Evolutionary conservation across 2,113 vertebrate species (phyloP).

Genomic region (Silurus meridionalis): DNA sequence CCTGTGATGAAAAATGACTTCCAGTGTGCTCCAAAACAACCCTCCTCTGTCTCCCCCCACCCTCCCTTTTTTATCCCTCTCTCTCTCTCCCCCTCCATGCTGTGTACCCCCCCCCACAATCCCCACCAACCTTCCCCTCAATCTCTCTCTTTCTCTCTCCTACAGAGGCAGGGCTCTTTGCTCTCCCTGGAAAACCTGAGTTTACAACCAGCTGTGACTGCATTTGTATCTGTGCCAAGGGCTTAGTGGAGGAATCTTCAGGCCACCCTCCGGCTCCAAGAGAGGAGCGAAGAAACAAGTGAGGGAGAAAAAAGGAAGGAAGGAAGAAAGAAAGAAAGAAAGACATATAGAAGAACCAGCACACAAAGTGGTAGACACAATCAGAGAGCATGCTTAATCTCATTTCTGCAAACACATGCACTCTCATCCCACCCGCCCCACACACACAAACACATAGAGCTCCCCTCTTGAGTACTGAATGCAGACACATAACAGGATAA

Average conservation of each 20-base stretch:
- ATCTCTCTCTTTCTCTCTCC: conserved; percentile 58
- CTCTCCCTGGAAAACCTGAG: conserved; percentile 89
- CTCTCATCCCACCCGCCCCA: not conserved
- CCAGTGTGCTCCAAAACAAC: conserved; percentile 71
- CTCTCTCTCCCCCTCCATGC: conserved; percentile 63
- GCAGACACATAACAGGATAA: conserved; percentile 4
- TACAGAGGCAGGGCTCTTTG: conserved; percentile 68
- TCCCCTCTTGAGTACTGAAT: not conserved
- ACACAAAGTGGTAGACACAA: conserved; percentile 31
- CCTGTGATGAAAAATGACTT: conserved; percentile 84
- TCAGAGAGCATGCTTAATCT: conserved; percentile 15
- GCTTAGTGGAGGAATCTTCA: conserved; percentile 97
- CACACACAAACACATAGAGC: conserved; percentile 11
- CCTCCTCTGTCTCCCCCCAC: conserved; percentile 64
- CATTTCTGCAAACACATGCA: conserved; percentile 33
- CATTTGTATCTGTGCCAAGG: conserved; percentile 96
- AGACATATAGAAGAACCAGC: conserved; percentile 34
- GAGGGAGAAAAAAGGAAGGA: not conserved
- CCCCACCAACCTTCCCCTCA: conserved; percentile 19
- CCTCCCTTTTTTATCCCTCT: conserved; percentile 54
- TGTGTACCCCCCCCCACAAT: conserved; percentile 27
- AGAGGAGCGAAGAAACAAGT: conserved; percentile 48
- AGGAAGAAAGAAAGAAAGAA: conserved; percentile 14
- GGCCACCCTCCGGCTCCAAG: conserved; percentile 87
- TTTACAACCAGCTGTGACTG: conserved; percentile 91